phyloP scores from a whole-genome alignment of 2,888 invertebrate species.

The Hirtodrosophila alboralis region DNA sequence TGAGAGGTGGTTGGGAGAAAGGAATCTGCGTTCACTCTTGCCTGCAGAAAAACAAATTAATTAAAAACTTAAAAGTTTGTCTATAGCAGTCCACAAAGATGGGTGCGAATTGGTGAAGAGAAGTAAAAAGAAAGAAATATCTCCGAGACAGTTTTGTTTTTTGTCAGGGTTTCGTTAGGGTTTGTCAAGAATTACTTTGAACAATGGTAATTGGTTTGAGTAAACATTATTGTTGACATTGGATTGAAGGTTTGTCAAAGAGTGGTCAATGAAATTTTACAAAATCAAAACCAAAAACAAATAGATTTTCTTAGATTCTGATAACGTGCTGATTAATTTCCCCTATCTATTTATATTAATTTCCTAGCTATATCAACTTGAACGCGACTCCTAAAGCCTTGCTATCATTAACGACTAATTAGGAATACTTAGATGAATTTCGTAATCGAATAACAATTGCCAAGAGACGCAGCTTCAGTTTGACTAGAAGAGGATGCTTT shows the following conservation, averaged over 20 bases:
- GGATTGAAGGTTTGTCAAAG: not conserved
- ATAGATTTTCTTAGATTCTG: not conserved
- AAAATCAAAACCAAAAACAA: too few relatives aligned
- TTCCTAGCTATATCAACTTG: not conserved
- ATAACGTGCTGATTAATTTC: slow-evolving; percentile 20
- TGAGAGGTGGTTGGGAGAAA: slow-evolving; percentile 1
- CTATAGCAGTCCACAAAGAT: slow-evolving; percentile 20
- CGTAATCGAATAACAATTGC: slow-evolving; percentile 61
- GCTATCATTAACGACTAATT: slow-evolving; percentile 72
- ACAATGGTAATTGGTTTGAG: slow-evolving; percentile 10
- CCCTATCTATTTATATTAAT: not conserved
- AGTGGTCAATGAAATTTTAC: too few relatives aligned
- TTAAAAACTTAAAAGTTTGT: slow-evolving; percentile 73
- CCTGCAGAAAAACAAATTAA: slow-evolving; percentile 73
- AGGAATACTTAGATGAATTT: slow-evolving; percentile 54
- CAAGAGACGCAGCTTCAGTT: slow-evolving; percentile 19
- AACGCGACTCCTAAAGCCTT: slow-evolving; percentile 4
- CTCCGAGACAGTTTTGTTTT: slow-evolving; percentile 17
- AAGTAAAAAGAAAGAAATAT: slow-evolving; percentile 3
- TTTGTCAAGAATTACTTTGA: slow-evolving; percentile 5
- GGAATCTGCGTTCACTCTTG: slow-evolving; percentile 25
- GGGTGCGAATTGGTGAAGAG: slow-evolving; percentile 13
- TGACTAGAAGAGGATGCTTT: slow-evolving; percentile 36
- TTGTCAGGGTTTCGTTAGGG: slow-evolving; percentile 19
- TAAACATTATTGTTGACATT: not conserved